Evolutionary conservation across 1,140 invertebrate genomes (phyloP).

Genomic region (Drosophila littoralis): DNA sequence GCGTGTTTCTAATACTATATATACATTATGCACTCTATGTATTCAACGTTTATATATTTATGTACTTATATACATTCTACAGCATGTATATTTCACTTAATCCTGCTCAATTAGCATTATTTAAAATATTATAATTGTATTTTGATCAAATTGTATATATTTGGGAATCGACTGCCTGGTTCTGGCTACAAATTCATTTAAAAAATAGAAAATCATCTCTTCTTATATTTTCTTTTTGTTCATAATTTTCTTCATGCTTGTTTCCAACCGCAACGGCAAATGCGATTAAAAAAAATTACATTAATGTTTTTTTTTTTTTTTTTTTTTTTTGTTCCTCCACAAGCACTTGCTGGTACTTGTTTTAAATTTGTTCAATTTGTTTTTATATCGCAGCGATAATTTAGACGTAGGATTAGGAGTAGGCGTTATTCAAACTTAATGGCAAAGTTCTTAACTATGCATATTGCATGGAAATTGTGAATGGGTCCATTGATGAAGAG

Average conservation of each 20-base stretch:
- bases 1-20: background rate
- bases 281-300: conserved; percentile 26
- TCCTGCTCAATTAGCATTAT: background rate
- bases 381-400: conserved; percentile 82
- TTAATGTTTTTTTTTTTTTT: background rate
- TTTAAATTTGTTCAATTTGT: conserved; percentile 58
- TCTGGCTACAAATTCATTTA: conserved; percentile 37
- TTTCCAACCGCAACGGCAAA: conserved; percentile 30
- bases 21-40: conserved; percentile 11
- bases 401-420: conserved; percentile 44
- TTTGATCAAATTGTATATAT: conserved; percentile 27
- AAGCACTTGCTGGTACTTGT: conserved; percentile 11
- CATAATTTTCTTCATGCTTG: conserved; percentile 4
- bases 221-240: conserved; percentile 22
- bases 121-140: conserved; percentile 10
- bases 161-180: conserved; percentile 11
- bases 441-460: conserved; percentile 31
- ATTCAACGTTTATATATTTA: conserved; percentile 21
- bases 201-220: conserved; percentile 35
- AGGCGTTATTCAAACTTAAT: conserved; percentile 34
- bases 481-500: conserved; percentile 12
- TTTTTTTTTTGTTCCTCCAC: background rate
- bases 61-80: conserved; percentile 9
- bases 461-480: conserved; percentile 41
- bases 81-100: conserved; percentile 9